Evolutionary conservation across 2,113 vertebrate genomes (phyloP).

Genomic region (Orycteropus afer): DNA sequence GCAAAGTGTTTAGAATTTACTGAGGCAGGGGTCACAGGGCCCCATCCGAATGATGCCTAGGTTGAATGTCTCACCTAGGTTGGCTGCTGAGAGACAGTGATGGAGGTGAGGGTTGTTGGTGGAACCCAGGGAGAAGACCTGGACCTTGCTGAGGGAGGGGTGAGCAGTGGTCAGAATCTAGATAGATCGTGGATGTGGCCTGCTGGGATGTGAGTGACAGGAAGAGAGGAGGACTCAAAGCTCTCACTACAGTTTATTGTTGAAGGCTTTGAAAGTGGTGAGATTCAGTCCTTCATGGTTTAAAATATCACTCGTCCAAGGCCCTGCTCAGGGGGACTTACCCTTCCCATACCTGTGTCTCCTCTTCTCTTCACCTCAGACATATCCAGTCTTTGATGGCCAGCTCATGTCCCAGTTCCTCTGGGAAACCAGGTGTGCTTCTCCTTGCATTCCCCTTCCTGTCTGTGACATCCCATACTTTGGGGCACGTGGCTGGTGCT

Average conservation of each 20-base stretch:
- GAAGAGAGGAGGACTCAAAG: background rate
- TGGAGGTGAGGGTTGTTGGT: too few relatives aligned
- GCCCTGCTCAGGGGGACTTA: background rate
- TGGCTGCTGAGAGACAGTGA: background rate
- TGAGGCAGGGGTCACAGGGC: background rate
- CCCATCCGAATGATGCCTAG: too few relatives aligned
- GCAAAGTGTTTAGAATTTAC: background rate
- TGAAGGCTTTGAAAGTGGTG: background rate
- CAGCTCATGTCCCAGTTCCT: background rate
- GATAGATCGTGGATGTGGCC: background rate
- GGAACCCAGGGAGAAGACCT: background rate
- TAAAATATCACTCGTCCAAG: background rate
- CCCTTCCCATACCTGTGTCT: background rate
- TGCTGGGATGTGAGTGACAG: accelerated
- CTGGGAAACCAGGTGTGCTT: background rate
- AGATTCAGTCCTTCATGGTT: background rate
- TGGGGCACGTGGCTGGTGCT: accelerated
- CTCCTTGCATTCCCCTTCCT: background rate
- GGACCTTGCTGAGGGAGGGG: background rate
- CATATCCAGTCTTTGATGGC: background rate
- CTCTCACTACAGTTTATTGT: background rate
- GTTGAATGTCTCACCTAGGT: too few relatives aligned
- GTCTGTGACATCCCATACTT: too few relatives aligned
- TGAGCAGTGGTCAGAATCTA: background rate
- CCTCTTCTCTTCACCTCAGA: background rate